Evolutionary conservation across 2,888 invertebrate species (phyloP).

Genomic region (Lepidonotus clava): DNA sequence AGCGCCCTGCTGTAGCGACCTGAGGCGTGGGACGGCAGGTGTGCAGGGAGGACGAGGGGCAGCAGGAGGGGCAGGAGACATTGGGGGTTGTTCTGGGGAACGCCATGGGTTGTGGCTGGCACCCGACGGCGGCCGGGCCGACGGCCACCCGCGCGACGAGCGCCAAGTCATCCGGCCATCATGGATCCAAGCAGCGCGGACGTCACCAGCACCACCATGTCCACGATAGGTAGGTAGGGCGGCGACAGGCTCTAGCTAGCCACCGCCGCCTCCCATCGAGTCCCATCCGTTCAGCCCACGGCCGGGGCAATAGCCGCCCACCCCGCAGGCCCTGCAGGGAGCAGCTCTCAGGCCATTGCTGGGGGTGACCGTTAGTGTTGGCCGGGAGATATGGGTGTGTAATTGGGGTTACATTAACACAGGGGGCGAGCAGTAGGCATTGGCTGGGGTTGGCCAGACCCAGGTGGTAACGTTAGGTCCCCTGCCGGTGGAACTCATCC

Average conservation of each 20-base stretch:
- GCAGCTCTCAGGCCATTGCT: not conserved
- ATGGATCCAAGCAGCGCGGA: conserved; percentile 18
- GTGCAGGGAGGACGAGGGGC: not conserved
- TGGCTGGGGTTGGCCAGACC: too few relatives aligned
- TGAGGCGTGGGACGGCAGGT: not conserved
- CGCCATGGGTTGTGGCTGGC: conserved; percentile 44
- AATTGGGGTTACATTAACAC: not conserved
- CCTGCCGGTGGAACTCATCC: not conserved
- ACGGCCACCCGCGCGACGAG: conserved; percentile 6
- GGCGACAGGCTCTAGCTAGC: not conserved
- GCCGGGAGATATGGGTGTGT: not conserved
- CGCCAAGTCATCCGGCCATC: conserved; percentile 32
- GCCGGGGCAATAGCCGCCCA: not conserved
- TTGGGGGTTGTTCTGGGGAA: not conserved
- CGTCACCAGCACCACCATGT: conserved; percentile 34
- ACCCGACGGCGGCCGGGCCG: conserved; percentile 47
- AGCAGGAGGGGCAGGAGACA: not conserved
- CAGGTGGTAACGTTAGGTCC: not conserved
- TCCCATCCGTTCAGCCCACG: not conserved
- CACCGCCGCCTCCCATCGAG: not conserved
- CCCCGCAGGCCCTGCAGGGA: not conserved
- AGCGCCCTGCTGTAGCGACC: conserved; percentile 8
- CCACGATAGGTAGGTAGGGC: conserved; percentile 43
- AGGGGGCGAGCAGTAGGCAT: too few relatives aligned
- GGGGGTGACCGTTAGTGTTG: not conserved